Percentiles rank a stretch among this genome's conserved stretches.
phyloP scores from a whole-genome alignment of 2,888 invertebrate species.

The Drosophila emarginata region DNA sequence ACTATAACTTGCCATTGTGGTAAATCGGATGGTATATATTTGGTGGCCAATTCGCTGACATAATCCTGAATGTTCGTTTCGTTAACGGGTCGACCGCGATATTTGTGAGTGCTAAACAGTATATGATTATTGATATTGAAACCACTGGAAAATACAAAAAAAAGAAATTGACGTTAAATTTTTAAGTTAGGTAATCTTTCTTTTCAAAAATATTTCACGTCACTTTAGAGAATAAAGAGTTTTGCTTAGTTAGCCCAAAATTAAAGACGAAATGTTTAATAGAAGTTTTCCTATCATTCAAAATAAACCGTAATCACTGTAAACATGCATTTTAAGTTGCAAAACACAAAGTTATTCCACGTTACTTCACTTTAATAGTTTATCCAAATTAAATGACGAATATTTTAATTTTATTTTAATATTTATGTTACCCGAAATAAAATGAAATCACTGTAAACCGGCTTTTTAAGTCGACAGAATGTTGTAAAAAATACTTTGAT shows the following conservation, averaged over 20 bases:
- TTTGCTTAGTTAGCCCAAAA: accelerated
- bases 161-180: not conserved
- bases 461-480: not conserved
- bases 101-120: slow-evolving; percentile 85
- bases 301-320: not conserved
- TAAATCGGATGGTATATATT: slow-evolving; percentile 88
- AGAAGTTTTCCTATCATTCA: not conserved
- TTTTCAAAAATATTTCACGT: not conserved
- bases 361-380: not conserved
- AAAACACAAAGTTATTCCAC: not conserved
- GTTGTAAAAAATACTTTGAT: too few relatives aligned
- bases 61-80: slow-evolving; percentile 91
- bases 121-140: slow-evolving; percentile 87
- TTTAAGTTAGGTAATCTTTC: too few relatives aligned
- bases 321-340: not conserved
- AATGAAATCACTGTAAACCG: not conserved
- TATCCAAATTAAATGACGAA: too few relatives aligned
- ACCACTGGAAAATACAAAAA: slow-evolving; percentile 53
- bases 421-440: not conserved
- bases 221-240: not conserved
- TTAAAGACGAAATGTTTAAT: not conserved
- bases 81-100: slow-evolving; percentile 87
- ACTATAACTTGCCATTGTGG: slow-evolving; percentile 93
- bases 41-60: slow-evolving; percentile 89
- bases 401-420: not conserved